Percentiles rank a stretch among this genome's conserved stretches.
Conservation (phyloP, 23 tunicate species). For the Pegea sp. region DNA sequence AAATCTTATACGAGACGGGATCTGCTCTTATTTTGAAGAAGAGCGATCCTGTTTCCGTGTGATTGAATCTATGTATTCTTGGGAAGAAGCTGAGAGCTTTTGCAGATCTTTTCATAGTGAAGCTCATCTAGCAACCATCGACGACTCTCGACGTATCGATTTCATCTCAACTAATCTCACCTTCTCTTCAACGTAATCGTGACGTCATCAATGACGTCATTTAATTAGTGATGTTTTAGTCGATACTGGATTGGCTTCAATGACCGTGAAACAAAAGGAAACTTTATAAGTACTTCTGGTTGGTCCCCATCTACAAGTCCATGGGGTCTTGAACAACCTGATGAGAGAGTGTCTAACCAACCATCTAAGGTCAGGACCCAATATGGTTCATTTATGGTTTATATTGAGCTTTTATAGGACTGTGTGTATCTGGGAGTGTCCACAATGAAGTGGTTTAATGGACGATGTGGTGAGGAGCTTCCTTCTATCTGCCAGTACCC, state of each 20-base stretch:
- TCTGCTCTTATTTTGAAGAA: neutral
- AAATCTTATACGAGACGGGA: neutral
- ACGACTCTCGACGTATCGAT: neutral
- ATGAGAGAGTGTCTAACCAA: neutral
- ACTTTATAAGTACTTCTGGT: neutral
- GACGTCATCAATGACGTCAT: neutral
- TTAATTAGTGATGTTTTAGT: neutral
- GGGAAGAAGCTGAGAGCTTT: neutral
- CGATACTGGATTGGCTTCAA: neutral
- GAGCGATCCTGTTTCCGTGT: neutral
- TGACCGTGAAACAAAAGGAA: neutral
- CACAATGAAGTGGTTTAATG: neutral
- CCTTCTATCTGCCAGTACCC: neutral
- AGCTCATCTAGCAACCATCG: slow-evolving; percentile 1
- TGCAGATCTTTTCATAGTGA: neutral
- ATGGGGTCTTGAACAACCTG: neutral
- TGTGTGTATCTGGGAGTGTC: neutral
- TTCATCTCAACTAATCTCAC: neutral
- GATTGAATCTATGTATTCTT: neutral
- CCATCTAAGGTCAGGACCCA: neutral
- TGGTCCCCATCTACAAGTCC: neutral
- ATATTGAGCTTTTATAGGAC: neutral
- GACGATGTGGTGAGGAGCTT: neutral
- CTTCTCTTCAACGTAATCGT: neutral
- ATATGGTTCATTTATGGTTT: neutral